Evolutionary conservation across 2,113 vertebrate genomes (phyloP), one percentile per base, ranked within the genome.

Genomic region (Aegypius monachus): DNA sequence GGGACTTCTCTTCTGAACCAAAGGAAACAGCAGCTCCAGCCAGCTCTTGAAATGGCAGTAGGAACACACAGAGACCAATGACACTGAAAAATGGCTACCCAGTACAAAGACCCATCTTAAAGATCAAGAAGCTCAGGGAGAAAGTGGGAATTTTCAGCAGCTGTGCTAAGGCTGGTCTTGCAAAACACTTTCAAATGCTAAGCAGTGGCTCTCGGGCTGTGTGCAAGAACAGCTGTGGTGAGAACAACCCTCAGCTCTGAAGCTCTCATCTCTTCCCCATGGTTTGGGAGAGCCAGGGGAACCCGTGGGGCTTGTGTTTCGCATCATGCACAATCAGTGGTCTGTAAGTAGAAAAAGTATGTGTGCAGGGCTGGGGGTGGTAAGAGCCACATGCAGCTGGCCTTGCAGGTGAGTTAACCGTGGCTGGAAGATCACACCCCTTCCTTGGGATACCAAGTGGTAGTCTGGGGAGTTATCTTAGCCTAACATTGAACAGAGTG

Each of bases 181-280:
- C 29, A 61, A 93, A 95, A 58, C 27, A 36, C 27, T 19, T 78
- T 84, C n/a, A 90, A 67, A 74, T 59, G 50, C 25, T 13, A 38
- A 62, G 25, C 50, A 53, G n/a, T 2, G 5, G 8, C 4, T 20
- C 6, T 8, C 0, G 0, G 16, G 21, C 5, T 62, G n/a, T 25
- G 36, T 2, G 3, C 12, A 48, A 36, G 36, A 34, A 32, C n/a
- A 81, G 27, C 13, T 45, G 36, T 43, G 47, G 16, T 66, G 16
- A 25, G 32, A 93, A 16, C 18, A 74, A 13, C 6, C 1, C 6
- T 29, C 16, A 48, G 16, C 4, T 9, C 10, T 0, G 9, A 53
- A 58, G 25, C 6, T 11, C 3, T 67, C 4, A 4, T 10, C n/a
- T 4, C 0, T 2, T 32, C 3, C 25, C 8, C 12, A 6, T 10